These are phyloP conservation scores for Fundulus diaphanus DNA, from an alignment of 2,797 vertebrate genomes.

Conservation along the genomic window DNA sequence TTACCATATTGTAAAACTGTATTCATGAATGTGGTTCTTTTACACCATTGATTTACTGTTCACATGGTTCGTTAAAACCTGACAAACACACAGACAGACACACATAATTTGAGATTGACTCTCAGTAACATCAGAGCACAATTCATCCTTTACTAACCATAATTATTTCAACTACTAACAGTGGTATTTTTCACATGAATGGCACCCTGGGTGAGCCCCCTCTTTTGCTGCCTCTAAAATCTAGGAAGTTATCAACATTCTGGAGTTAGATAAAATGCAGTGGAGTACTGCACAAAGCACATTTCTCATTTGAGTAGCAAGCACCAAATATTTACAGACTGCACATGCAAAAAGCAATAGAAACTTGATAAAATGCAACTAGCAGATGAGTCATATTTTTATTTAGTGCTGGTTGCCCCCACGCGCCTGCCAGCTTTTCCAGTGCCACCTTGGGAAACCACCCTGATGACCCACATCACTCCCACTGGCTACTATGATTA, in stretches of 20 bases:
- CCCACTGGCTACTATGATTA: too few relatives aligned
- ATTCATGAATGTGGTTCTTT: slow-evolving; percentile 77
- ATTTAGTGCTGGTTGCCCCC: too few relatives aligned
- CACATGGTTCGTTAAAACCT: slow-evolving; percentile 49
- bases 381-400: too few relatives aligned
- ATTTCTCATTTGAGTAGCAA: neutral
- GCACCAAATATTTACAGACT: neutral
- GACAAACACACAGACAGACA: slow-evolving; percentile 28
- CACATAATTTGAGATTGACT: neutral
- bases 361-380: neutral
- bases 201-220: neutral
- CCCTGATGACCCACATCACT: neutral
- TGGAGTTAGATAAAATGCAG: neutral
- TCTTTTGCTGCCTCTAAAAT: neutral
- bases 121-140: neutral
- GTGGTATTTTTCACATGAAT: neutral
- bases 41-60: slow-evolving; percentile 61
- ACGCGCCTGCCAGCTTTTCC: neutral
- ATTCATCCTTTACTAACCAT: neutral
- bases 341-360: neutral
- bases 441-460: neutral
- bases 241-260: neutral
- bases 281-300: neutral
- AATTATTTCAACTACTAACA: neutral
- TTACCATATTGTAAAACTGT: slow-evolving; percentile 66